phyloP scores from a whole-genome alignment of 2,888 invertebrate genomes.

The Apodemia duryi region DNA sequence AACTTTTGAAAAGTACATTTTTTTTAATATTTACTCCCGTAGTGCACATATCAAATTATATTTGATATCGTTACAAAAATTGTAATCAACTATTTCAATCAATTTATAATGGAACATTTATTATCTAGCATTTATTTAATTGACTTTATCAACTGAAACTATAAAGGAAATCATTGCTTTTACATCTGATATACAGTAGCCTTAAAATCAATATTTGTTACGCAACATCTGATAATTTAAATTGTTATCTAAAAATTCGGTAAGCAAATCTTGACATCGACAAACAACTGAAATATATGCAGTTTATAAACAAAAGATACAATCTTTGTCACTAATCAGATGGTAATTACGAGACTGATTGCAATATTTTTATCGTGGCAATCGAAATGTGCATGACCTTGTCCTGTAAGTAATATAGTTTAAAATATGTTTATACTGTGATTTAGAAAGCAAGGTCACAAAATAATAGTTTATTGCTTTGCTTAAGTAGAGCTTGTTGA shows the following conservation, averaged over 20 bases:
- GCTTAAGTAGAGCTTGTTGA: constrained; percentile 39
- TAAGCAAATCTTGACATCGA: constrained; percentile 16
- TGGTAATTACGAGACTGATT: constrained; percentile 40
- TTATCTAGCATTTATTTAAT: background rate
- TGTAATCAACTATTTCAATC: no score
- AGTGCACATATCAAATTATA: no score
- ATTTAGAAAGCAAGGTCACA: constrained; percentile 73
- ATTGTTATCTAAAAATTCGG: constrained; percentile 3
- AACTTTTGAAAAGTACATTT: no score
- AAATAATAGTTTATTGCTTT: constrained; percentile 36
- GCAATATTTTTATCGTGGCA: constrained; percentile 52
- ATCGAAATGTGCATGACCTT: constrained; percentile 58
- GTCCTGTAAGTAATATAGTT: constrained; percentile 67
- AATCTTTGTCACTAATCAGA: constrained; percentile 34
- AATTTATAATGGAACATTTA: background rate
- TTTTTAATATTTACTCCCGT: no score
- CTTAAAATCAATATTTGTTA: constrained; percentile 5
- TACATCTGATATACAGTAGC: constrained; percentile 2
- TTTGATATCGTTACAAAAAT: no score
- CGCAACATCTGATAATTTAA: constrained; percentile 10
- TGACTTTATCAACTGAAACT: background rate
- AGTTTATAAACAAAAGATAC: constrained; percentile 25
- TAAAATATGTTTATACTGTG: constrained; percentile 50
- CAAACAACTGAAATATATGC: constrained; percentile 17
- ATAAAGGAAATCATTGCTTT: background rate